Percentiles rank a stretch among this genome's conserved stretches.
These are phyloP conservation scores for Microctonus aethiopoides DNA, from an alignment of 2,888 invertebrate species.

Conservation along the genomic window DNA sequence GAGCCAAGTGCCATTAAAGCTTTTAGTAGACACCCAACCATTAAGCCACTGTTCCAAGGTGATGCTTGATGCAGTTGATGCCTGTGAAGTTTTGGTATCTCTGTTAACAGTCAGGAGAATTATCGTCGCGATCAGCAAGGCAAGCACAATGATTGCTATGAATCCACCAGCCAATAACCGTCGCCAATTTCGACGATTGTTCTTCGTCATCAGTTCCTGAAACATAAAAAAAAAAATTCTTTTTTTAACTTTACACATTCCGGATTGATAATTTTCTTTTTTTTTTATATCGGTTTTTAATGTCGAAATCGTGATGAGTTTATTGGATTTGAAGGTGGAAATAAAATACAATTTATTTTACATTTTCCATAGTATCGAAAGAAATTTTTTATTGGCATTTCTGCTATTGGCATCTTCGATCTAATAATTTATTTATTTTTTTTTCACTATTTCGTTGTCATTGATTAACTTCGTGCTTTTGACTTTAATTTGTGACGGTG, in stretches of 20 bases:
- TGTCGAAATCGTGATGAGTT: background rate
- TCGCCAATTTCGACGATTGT: conserved; percentile 61
- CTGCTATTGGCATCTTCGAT: conserved; percentile 8
- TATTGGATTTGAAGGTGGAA: background rate
- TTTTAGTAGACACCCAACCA: conserved; percentile 74
- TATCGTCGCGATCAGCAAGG: conserved; percentile 72
- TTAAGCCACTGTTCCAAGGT: conserved; percentile 79
- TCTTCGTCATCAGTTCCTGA: conserved; percentile 64
- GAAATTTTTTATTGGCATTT: background rate
- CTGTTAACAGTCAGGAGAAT: conserved; percentile 69
- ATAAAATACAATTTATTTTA: background rate
- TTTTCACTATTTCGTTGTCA: background rate
- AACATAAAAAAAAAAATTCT: conserved; percentile 35
- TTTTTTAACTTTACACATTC: background rate
- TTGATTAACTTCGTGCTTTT: conserved; percentile 6
- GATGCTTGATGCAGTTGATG: conserved; percentile 64
- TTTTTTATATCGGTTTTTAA: background rate
- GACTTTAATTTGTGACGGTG: background rate
- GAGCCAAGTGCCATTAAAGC: conserved; percentile 86
- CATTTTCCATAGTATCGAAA: background rate
- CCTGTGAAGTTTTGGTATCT: conserved; percentile 43
- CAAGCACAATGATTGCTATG: conserved; percentile 71
- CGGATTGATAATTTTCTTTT: background rate
- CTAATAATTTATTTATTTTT: background rate
- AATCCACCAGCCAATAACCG: conserved; percentile 65